Percentiles rank a stretch among this genome's conserved stretches.
phyloP scores from a whole-genome alignment of 2,888 invertebrate species.

The Abscondita cerata region DNA sequence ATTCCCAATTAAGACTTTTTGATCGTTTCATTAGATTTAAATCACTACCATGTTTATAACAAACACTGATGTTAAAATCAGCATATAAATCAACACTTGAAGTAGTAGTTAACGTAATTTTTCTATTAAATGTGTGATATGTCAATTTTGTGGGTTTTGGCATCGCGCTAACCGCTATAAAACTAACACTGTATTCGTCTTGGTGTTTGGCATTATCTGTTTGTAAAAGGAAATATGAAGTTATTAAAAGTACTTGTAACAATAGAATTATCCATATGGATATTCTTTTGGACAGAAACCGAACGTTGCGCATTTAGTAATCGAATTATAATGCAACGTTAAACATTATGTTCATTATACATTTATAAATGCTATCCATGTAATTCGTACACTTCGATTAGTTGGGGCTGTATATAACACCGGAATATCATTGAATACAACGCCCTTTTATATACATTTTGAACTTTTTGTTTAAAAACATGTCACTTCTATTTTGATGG shows the following conservation, averaged over 20 bases:
- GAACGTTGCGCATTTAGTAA: conserved; percentile 48
- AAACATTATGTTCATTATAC: too few species aligned
- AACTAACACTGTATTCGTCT: too few species aligned
- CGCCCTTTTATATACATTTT: conserved; percentile 23
- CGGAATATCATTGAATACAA: too few species aligned
- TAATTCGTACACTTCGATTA: not conserved
- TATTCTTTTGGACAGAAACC: conserved; percentile 51
- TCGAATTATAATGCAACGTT: too few species aligned
- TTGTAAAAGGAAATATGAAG: conserved; percentile 53
- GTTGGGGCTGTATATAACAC: too few species aligned
- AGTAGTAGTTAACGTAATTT: conserved; percentile 44
- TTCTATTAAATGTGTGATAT: conserved; percentile 50
- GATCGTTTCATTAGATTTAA: conserved; percentile 53
- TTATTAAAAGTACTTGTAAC: conserved; percentile 53
- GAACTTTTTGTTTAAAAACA: too few species aligned
- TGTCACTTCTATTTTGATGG: too few species aligned
- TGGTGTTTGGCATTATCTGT: conserved; percentile 39
- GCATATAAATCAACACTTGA: conserved; percentile 48
- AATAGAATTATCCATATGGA: conserved; percentile 54
- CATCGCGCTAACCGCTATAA: conserved; percentile 12
- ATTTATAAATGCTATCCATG: too few species aligned
- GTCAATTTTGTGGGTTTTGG: conserved; percentile 38
- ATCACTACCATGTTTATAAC: conserved; percentile 57
- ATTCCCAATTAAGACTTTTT: conserved; percentile 57
- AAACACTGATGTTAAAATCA: conserved; percentile 58